phyloP scores from a whole-genome alignment of 2,888 invertebrate genomes.

The Brachyopa scutellaris region DNA sequence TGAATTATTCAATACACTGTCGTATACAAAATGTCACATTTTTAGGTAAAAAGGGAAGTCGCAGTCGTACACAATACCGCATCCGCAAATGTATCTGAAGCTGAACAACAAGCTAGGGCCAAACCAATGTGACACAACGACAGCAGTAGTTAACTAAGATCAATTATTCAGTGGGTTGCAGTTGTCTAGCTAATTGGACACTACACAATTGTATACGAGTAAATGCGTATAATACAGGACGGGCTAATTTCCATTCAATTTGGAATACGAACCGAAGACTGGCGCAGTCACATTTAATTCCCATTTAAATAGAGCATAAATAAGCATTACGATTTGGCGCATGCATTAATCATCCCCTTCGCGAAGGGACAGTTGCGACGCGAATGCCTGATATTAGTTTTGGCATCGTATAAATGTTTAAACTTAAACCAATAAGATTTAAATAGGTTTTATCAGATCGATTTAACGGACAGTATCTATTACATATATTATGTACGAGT shows the following conservation, averaged over 20 bases:
- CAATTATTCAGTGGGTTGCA: slow-evolving; percentile 63
- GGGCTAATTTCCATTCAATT: slow-evolving; percentile 66
- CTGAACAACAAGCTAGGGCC: slow-evolving; percentile 22
- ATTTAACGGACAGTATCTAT: background rate
- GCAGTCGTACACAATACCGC: slow-evolving; percentile 15
- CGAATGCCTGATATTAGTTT: slow-evolving; percentile 50
- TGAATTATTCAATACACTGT: slow-evolving; percentile 38
- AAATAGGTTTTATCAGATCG: slow-evolving; percentile 34
- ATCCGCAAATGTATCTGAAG: slow-evolving; percentile 31
- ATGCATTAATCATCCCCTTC: slow-evolving; percentile 60
- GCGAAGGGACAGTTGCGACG: background rate
- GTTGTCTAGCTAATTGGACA: slow-evolving; percentile 60
- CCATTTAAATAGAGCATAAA: slow-evolving; percentile 69
- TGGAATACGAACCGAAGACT: slow-evolving; percentile 27
- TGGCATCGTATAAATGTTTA: slow-evolving; percentile 47
- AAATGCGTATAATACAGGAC: no score
- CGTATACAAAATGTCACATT: slow-evolving; percentile 13
- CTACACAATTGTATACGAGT: no score
- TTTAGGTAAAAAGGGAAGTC: background rate
- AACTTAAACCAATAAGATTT: slow-evolving; percentile 24
- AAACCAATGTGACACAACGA: slow-evolving; percentile 59
- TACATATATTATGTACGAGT: no score
- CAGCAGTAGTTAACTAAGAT: slow-evolving; percentile 68
- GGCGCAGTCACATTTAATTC: slow-evolving; percentile 51
- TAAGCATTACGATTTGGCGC: slow-evolving; percentile 63